A percentile compares a stretch with the other conserved stretches of the same genome.
Conservation (phyloP, 2,797 vertebrate species). For the Alectoris magna region DNA sequence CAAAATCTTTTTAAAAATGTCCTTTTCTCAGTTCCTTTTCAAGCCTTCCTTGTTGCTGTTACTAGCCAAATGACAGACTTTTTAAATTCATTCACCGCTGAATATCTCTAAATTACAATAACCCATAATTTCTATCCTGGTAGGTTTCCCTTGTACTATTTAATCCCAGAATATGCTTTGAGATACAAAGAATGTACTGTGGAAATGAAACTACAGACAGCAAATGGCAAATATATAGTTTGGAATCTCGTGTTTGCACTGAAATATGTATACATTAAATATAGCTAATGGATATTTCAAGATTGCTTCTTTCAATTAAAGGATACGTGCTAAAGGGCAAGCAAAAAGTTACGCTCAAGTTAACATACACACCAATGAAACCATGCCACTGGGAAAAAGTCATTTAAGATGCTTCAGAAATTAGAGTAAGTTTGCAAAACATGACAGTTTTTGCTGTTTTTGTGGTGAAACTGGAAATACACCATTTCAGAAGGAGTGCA, state of each 20-base stretch:
- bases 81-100: slow-evolving; percentile 1
- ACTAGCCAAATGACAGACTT: not conserved
- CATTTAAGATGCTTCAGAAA: not conserved
- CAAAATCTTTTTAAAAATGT: not conserved
- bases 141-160: not conserved
- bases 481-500: not conserved
- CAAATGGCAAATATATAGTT: not conserved
- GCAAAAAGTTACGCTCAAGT: not conserved
- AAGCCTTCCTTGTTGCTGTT: slow-evolving; percentile 13
- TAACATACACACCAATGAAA: not conserved
- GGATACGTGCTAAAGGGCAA: not conserved
- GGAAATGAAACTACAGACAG: not conserved
- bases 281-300: not conserved
- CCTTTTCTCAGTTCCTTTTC: not conserved
- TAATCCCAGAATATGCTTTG: slow-evolving; percentile 28
- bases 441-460: not conserved
- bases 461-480: not conserved
- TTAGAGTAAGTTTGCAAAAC: not conserved
- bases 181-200: not conserved
- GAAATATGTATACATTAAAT: not conserved
- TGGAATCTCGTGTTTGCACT: slow-evolving; percentile 7
- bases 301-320: not conserved
- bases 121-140: not conserved
- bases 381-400: not conserved
- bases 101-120: not conserved